Evolutionary conservation across 1,140 invertebrate species (phyloP).

Genomic region (Homarus americanus): DNA sequence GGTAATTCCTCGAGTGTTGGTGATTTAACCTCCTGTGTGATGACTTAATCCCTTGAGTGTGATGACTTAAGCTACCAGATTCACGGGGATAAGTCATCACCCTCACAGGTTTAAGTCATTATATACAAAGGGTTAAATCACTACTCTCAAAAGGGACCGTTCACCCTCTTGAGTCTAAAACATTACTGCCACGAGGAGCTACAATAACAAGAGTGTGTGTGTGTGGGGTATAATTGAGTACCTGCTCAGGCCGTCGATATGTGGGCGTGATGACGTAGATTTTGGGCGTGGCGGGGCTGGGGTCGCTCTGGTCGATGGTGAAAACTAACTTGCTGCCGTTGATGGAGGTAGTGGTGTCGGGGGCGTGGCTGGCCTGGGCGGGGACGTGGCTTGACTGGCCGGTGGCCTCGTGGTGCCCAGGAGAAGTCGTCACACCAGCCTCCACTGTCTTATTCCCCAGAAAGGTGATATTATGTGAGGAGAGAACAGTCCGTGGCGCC

Average conservation of each 20-base stretch:
- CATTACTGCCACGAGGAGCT: no score
- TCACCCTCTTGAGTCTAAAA: no score
- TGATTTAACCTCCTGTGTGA: no score
- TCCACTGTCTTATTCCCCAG: not conserved
- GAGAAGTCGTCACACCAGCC: not conserved
- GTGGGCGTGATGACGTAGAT: constrained; percentile 93
- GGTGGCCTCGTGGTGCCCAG: not conserved
- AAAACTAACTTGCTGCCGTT: not conserved
- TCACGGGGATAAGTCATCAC: no score
- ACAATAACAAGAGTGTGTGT: no score
- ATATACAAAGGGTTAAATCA: no score
- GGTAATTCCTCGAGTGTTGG: no score
- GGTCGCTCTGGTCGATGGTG: constrained; percentile 11
- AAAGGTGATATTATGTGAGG: not conserved
- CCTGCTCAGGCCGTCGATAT: constrained; percentile 91
- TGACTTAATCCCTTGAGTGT: no score
- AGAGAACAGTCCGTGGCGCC: not conserved
- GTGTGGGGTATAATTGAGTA: no score
- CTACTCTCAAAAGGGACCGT: no score
- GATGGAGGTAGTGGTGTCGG: not conserved
- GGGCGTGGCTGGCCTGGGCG: not conserved
- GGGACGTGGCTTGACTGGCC: not conserved
- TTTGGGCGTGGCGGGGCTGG: constrained; percentile 65
- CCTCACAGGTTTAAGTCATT: no score
- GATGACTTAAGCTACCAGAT: no score